A percentile compares a stretch with the other conserved stretches of the same genome.
phyloP scores from a whole-genome alignment of 2,888 invertebrate species.

The Pandemis corylana region DNA sequence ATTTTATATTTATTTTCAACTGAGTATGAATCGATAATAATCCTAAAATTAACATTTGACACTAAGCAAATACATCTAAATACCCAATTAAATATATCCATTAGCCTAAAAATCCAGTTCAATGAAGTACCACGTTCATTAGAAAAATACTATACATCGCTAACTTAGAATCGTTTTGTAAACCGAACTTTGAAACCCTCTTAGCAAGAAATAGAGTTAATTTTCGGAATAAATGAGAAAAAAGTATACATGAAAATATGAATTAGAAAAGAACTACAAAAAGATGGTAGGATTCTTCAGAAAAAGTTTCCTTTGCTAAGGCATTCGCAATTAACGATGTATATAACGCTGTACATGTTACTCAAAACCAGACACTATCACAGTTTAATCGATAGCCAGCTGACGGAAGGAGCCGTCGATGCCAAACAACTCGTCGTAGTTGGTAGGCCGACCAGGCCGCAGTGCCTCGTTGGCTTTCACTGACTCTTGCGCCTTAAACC shows the following conservation, averaged over 20 bases:
- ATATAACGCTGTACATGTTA: not conserved
- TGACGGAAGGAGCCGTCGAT: slow-evolving; percentile 95
- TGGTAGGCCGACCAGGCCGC: slow-evolving; percentile 92
- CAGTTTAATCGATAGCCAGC: slow-evolving; percentile 89
- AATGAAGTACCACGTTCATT: not conserved
- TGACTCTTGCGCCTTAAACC: slow-evolving; percentile 91
- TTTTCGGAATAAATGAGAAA: too few species aligned
- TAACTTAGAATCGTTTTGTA: too few species aligned
- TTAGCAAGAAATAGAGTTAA: too few species aligned
- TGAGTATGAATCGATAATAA: not conserved
- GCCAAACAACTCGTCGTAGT: slow-evolving; percentile 93
- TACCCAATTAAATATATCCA: not conserved
- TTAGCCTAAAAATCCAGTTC: not conserved
- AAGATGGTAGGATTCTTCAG: not conserved
- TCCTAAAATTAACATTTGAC: slow-evolving; percentile 1
- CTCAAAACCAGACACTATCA: not conserved
- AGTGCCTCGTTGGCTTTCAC: slow-evolving; percentile 91
- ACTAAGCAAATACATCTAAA: not conserved
- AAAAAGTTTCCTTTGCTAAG: not conserved
- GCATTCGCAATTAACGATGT: not conserved
- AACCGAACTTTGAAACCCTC: too few species aligned
- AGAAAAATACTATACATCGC: not conserved
- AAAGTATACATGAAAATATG: not conserved
- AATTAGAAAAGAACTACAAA: not conserved
- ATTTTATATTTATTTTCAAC: not conserved